Evolutionary conservation across 2,113 vertebrate genomes (phyloP), one percentile per base, ranked within the genome.

Genomic region (Narcine bancroftii): DNA sequence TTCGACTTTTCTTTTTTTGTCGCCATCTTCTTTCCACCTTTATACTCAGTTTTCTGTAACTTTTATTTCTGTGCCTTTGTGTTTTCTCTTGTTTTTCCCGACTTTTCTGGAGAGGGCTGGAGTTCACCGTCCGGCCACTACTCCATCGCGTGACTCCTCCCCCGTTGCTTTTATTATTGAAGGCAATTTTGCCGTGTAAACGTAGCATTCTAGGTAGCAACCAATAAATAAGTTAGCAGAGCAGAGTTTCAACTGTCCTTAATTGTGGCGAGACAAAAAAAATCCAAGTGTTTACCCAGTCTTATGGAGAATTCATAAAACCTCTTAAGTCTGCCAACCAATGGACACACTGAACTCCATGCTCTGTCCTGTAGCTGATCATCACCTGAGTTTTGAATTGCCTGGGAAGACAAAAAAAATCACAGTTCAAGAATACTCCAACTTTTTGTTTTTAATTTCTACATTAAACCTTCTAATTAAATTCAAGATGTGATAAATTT

Each of bases 251-350:
- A 5, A 36, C 33, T 36, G 17, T 17, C 33, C 81, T 60, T 21
- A 60, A 11, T 63, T 50, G 47, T 36, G 17, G n/a, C 60, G 53
- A 87, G n/a, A 39, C 33, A n/a, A n/a, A 56, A 87, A 60, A 56
- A 11, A 60, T 10, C 26, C 3, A 69, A 69, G 21, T 26, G 24
- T 95, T 93, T 92, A 99, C 99, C 99, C 93, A 99, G 96, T 94
- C 98, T 96, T 47, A 98, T 95, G 47, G 99, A 99, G 96, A 99
- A 99, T 87, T 97, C 96, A 93, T 99, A 99, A 94, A 99, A 99
- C 89, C 96, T 96, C 94, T 99, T 99, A 93, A 99, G 96, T 42
- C 97, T 97, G 93, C 99, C 98, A 87, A 99, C 99, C 69, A 99
- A 95, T 1, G 98, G 99, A 93, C 99, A 99, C 33, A 99, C 99